Evolutionary conservation across 2,888 invertebrate genomes (phyloP).

Genomic region (Rotaria sp.): DNA sequence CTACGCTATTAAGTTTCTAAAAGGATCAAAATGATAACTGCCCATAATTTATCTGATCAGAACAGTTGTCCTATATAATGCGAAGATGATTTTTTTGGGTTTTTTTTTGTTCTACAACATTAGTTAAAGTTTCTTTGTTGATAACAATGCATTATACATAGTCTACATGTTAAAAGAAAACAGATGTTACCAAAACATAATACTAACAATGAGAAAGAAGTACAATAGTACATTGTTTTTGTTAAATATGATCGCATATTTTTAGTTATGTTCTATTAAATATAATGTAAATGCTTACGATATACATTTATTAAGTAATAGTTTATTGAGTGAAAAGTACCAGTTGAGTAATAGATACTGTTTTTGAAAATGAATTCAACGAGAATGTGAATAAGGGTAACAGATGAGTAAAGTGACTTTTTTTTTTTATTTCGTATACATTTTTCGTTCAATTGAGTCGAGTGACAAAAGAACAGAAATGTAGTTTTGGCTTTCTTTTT

Average conservation of each 20-base stretch:
- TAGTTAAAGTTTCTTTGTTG: neutral
- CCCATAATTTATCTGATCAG: neutral
- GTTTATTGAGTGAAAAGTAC: neutral
- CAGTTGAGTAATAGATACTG: neutral
- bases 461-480: neutral
- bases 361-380: neutral
- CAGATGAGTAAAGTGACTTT: neutral
- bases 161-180: neutral
- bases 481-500: neutral
- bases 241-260: neutral
- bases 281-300: neutral
- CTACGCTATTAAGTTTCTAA: neutral
- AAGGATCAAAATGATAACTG: neutral
- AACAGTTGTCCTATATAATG: neutral
- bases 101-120: neutral
- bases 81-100: neutral
- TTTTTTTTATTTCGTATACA: neutral
- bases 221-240: neutral
- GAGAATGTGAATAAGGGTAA: neutral
- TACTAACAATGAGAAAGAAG: neutral
- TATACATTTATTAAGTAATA: neutral
- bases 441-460: neutral
- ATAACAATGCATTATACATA: neutral
- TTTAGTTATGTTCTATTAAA: neutral
- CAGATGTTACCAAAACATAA: neutral